Percentiles rank a stretch among this genome's conserved stretches.
Conservation (phyloP, 1,140 invertebrate species). For the Caenorhabditis elegans region DNA sequence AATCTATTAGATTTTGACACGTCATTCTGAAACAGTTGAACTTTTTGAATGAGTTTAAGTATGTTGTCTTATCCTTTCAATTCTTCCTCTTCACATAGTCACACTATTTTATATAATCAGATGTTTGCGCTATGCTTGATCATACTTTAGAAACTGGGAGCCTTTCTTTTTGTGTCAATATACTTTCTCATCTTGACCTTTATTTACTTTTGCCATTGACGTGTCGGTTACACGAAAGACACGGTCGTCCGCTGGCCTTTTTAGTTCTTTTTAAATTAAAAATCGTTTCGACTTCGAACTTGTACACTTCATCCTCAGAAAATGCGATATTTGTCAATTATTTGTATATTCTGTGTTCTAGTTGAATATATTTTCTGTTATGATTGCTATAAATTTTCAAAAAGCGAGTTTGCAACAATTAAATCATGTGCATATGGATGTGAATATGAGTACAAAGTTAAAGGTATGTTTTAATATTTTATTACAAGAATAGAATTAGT, state of each 20-base stretch:
- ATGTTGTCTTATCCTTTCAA: too few relatives aligned
- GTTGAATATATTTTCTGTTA: background rate
- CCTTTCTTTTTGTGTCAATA: background rate
- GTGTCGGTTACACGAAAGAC: slow-evolving; percentile 13
- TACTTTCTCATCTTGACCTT: background rate
- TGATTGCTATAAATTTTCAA: slow-evolving; percentile 17
- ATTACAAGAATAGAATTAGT: too few relatives aligned
- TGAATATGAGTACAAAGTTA: background rate
- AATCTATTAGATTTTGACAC: background rate
- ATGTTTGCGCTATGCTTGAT: background rate
- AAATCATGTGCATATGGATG: background rate
- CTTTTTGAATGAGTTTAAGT: too few relatives aligned
- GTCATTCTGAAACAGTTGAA: background rate
- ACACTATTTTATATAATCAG: too few relatives aligned
- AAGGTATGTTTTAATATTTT: background rate
- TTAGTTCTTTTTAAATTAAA: background rate
- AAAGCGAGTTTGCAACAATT: background rate
- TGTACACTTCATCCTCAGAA: background rate
- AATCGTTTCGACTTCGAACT: background rate
- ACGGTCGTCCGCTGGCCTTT: slow-evolving; percentile 15
- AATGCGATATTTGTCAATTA: background rate
- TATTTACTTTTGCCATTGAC: slow-evolving; percentile 21
- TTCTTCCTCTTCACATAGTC: background rate
- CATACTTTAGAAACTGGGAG: background rate
- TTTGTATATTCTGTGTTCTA: background rate